Evolutionary conservation across 2,797 vertebrate genomes (phyloP).

Genomic region (Chloroceryle amazona): DNA sequence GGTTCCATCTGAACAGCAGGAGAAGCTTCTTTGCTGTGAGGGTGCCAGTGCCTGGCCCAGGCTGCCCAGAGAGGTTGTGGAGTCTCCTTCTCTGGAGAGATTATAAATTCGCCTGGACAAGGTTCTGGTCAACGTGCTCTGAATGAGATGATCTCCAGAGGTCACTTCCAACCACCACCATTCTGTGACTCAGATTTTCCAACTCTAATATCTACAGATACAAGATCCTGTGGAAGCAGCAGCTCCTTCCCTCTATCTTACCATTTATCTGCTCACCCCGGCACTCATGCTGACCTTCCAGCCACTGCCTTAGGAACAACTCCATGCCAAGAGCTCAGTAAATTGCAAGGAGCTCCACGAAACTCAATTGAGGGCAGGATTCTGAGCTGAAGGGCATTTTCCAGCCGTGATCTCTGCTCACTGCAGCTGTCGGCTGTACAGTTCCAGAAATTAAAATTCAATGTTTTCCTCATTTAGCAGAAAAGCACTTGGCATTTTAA

Average conservation of each 20-base stretch:
- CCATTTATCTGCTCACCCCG: not conserved
- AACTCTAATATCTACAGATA: no score
- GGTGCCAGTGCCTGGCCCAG: not conserved
- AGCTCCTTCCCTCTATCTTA: not conserved
- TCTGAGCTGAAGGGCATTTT: not conserved
- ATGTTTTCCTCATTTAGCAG: slow-evolving; percentile 6
- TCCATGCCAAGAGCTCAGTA: not conserved
- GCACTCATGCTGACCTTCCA: not conserved
- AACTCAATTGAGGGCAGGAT: not conserved
- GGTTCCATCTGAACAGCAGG: not conserved
- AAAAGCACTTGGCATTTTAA: slow-evolving; percentile 43
- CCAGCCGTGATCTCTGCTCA: not conserved
- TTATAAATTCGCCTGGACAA: not conserved
- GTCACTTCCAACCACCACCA: not conserved
- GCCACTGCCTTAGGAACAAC: not conserved
- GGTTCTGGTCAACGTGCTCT: not conserved
- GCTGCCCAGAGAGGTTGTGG: not conserved
- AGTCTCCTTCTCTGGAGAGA: not conserved
- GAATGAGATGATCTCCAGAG: not conserved
- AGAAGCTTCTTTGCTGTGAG: not conserved
- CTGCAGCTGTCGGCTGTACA: not conserved
- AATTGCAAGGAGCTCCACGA: not conserved
- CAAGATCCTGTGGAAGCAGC: not conserved
- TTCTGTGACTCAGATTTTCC: not conserved
- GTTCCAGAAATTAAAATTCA: slow-evolving; percentile 9